These are phyloP conservation scores for Cebidichthys violaceus DNA, from an alignment of 2,113 vertebrate genomes.

Conservation along the genomic window DNA sequence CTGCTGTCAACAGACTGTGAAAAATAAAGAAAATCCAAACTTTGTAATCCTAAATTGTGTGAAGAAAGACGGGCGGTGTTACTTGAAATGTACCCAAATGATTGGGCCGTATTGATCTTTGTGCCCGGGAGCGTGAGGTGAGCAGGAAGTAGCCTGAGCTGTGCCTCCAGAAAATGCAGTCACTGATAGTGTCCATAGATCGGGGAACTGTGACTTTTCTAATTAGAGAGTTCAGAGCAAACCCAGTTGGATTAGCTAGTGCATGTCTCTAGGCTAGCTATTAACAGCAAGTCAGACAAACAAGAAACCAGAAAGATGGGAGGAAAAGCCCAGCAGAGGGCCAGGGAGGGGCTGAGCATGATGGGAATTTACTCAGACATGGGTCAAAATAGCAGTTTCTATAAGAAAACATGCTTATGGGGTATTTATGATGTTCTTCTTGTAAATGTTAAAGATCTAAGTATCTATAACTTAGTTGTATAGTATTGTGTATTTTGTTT, in stretches of 20 bases:
- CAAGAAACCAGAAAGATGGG: slow-evolving; percentile 54
- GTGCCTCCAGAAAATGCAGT: slow-evolving; percentile 63
- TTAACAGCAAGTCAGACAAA: slow-evolving; percentile 70
- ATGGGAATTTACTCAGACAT: slow-evolving; percentile 5
- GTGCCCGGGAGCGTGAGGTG: slow-evolving; percentile 53
- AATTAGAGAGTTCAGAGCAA: slow-evolving; percentile 75
- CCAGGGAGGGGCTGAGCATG: slow-evolving; percentile 1
- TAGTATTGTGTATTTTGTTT: slow-evolving; percentile 14
- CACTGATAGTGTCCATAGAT: slow-evolving; percentile 67
- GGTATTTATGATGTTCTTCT: slow-evolving; percentile 1
- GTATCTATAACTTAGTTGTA: slow-evolving; percentile 24
- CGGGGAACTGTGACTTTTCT: slow-evolving; percentile 71
- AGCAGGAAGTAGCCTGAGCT: slow-evolving; percentile 57
- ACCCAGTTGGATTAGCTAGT: slow-evolving; percentile 64
- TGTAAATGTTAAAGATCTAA: not conserved
- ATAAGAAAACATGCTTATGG: not conserved
- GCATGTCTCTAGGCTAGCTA: slow-evolving; percentile 65
- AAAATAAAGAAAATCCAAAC: slow-evolving; percentile 68
- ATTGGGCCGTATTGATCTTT: slow-evolving; percentile 61
- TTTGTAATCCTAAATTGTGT: slow-evolving; percentile 58
- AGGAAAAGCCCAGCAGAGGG: slow-evolving; percentile 26
- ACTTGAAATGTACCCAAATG: slow-evolving; percentile 58
- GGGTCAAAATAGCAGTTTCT: not conserved
- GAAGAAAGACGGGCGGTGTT: slow-evolving; percentile 42
- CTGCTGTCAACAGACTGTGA: slow-evolving; percentile 38